Conservation (phyloP, 2,888 invertebrate genomes). For the Busseola fusca region DNA sequence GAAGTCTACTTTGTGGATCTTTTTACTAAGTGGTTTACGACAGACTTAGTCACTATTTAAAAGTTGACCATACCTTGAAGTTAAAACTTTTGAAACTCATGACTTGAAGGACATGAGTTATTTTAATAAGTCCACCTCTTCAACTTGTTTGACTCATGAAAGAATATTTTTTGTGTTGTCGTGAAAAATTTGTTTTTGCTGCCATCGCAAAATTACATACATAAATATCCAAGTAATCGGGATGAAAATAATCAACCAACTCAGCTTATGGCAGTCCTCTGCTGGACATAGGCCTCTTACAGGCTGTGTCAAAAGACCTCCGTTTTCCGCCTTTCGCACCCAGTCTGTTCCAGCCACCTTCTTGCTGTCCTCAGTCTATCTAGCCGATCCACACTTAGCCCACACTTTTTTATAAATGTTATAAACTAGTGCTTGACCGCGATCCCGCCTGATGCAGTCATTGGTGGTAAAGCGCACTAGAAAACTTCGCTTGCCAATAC, state of each 20-base stretch:
- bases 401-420: too few relatives aligned
- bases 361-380: not conserved
- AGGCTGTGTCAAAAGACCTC: not conserved
- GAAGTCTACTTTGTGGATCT: conserved; percentile 27
- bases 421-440: too few relatives aligned
- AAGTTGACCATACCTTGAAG: conserved; percentile 8
- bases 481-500: not conserved
- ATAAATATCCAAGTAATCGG: not conserved
- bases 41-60: not conserved
- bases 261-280: not conserved
- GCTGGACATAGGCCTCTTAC: too few relatives aligned
- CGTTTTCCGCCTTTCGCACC: not conserved
- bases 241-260: not conserved
- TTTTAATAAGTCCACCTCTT: not conserved
- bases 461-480: too few relatives aligned
- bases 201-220: too few relatives aligned
- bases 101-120: not conserved
- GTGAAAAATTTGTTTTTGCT: not conserved
- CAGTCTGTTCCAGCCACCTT: not conserved
- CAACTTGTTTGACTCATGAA: not conserved
- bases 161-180: not conserved
- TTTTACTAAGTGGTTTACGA: conserved; percentile 22
- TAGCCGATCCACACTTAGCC: not conserved
- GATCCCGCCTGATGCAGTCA: too few relatives aligned
- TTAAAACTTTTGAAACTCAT: not conserved